Evolutionary conservation across 2,113 vertebrate genomes (phyloP).

Genomic region (Rattus norvegicus): DNA sequence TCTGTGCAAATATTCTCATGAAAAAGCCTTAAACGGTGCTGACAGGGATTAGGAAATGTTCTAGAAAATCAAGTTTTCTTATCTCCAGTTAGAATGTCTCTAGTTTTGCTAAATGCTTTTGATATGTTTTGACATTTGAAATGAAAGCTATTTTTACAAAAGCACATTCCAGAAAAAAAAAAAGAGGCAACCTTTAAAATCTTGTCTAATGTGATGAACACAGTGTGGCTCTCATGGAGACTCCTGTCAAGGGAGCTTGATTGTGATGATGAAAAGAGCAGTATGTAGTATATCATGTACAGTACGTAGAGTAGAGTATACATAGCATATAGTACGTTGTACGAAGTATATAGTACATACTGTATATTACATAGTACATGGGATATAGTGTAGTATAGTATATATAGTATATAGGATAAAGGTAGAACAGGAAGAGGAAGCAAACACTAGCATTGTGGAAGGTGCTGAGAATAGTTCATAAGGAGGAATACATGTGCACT

Average conservation of each 20-base stretch:
- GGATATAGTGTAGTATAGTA: no score
- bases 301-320: no score
- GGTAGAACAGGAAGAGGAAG: background rate
- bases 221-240: background rate
- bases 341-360: no score
- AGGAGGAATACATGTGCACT: background rate
- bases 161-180: constrained; percentile 38
- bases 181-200: constrained; percentile 58
- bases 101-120: constrained; percentile 39
- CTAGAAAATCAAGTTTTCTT: constrained; percentile 55
- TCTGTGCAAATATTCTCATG: constrained; percentile 63
- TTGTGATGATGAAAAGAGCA: background rate
- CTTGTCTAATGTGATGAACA: background rate
- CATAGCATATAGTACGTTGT: no score
- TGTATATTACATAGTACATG: no score
- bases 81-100: constrained; percentile 57
- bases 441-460: background rate
- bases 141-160: constrained; percentile 73
- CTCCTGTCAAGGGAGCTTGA: constrained; percentile 26
- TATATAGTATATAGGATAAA: no score
- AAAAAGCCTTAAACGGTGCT: constrained; percentile 21
- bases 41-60: constrained; percentile 66
- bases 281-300: background rate
- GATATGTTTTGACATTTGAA: constrained; percentile 78
- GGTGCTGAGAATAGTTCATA: background rate